These are phyloP conservation scores for Zaprionus lachaisei DNA, from an alignment of 1,140 invertebrate species.

Conservation along the genomic window DNA sequence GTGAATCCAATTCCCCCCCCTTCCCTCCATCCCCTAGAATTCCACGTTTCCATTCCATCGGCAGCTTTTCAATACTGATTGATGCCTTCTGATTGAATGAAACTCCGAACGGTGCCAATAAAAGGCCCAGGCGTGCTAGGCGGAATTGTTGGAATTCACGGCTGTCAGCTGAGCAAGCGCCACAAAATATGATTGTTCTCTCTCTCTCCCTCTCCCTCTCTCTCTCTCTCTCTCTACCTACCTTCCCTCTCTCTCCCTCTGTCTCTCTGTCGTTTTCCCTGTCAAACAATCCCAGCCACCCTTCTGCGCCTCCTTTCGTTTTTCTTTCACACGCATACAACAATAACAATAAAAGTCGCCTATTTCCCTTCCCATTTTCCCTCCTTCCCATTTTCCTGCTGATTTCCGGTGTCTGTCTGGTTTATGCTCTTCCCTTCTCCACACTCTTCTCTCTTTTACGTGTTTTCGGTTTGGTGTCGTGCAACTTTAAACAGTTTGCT, in stretches of 20 bases:
- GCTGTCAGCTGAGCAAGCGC: constrained; percentile 27
- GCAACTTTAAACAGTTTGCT: constrained; percentile 61
- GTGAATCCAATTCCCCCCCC: background rate
- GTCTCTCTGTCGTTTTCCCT: background rate
- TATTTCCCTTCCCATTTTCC: constrained; percentile 3
- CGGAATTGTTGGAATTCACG: background rate
- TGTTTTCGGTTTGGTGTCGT: constrained; percentile 2
- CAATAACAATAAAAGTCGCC: constrained; percentile 29
- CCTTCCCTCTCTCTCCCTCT: background rate
- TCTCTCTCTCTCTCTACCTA: background rate
- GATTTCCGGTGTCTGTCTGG: constrained; percentile 40
- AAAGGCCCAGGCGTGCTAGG: background rate
- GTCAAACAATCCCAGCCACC: background rate
- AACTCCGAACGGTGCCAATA: constrained; percentile 29
- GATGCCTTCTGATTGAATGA: constrained; percentile 60
- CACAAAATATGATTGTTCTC: constrained; percentile 6
- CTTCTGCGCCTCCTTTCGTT: background rate
- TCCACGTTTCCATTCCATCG: background rate
- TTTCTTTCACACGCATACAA: constrained; percentile 23
- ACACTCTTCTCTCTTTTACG: background rate
- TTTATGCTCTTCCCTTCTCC: background rate
- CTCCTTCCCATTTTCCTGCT: background rate
- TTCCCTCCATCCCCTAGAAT: background rate
- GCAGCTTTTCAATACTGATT: constrained; percentile 29
- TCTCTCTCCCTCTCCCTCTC: background rate